Percentiles rank a stretch among this genome's conserved stretches.
Evolutionary conservation across 2,888 invertebrate species (phyloP).

Genomic region (Dromius quadrimaculatus): DNA sequence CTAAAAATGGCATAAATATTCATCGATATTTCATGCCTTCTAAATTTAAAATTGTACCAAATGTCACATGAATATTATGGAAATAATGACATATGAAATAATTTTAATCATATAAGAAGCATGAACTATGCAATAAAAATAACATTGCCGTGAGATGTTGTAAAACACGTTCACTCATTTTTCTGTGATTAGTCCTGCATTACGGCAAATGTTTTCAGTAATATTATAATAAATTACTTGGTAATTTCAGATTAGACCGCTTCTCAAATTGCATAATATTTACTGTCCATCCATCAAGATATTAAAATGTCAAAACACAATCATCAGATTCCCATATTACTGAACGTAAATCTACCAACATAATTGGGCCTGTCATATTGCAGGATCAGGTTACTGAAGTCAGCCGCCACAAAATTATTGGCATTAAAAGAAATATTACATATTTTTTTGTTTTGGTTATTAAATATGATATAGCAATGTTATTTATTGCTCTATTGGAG

Average conservation of each 20-base stretch:
- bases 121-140: too few relatives aligned
- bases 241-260: conserved; percentile 8
- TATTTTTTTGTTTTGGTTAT: background rate
- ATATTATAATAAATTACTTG: conserved; percentile 20
- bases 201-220: too few relatives aligned
- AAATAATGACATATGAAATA: too few relatives aligned
- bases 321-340: conserved; percentile 23
- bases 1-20: too few relatives aligned
- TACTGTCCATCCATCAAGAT: conserved; percentile 26
- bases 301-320: conserved; percentile 30
- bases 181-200: too few relatives aligned
- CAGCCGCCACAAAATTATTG: background rate
- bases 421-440: background rate
- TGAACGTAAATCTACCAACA: conserved; percentile 28
- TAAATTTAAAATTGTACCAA: too few relatives aligned
- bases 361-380: conserved; percentile 11
- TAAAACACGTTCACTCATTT: too few relatives aligned
- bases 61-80: too few relatives aligned
- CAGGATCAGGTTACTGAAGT: background rate
- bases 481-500: conserved; percentile 2
- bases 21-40: too few relatives aligned
- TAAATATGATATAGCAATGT: background rate
- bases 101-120: too few relatives aligned
- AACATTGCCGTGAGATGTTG: too few relatives aligned
- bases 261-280: conserved; percentile 16